Evolutionary conservation across 2,888 invertebrate genomes (phyloP).

Genomic region (Drosophila phalerata): DNA sequence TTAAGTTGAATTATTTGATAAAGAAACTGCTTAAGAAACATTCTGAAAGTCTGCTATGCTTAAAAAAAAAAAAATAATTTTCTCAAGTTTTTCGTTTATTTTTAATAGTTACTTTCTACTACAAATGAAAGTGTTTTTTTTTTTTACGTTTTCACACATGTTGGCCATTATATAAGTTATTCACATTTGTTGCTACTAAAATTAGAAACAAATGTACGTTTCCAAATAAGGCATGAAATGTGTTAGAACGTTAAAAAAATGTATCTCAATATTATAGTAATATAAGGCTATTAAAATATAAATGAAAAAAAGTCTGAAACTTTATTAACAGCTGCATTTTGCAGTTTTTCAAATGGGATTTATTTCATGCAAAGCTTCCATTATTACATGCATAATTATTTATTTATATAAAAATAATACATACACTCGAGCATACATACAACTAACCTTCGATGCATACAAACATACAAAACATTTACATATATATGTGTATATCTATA

Average conservation of each 20-base stretch:
- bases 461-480: slow-evolving; percentile 48
- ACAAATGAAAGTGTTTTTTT: no score
- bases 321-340: not conserved
- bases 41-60: not conserved
- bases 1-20: no score
- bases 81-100: not conserved
- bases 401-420: slow-evolving; percentile 36
- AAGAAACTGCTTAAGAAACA: not conserved
- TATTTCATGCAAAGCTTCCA: slow-evolving; percentile 24
- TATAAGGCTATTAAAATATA: not conserved
- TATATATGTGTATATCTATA: slow-evolving; percentile 29
- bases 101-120: no score
- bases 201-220: not conserved
- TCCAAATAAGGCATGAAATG: not conserved
- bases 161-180: not conserved
- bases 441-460: slow-evolving; percentile 58
- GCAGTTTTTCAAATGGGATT: slow-evolving; percentile 10
- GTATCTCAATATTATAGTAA: no score
- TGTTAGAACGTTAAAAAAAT: not conserved
- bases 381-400: slow-evolving; percentile 31
- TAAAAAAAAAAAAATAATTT: not conserved
- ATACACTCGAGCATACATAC: slow-evolving; percentile 34
- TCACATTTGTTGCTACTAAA: not conserved
- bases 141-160: no score
- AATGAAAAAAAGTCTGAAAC: not conserved